Percentiles rank a stretch among this genome's conserved stretches.
Evolutionary conservation across 2,113 vertebrate genomes (phyloP).

Genomic region (Apteryx owenii): DNA sequence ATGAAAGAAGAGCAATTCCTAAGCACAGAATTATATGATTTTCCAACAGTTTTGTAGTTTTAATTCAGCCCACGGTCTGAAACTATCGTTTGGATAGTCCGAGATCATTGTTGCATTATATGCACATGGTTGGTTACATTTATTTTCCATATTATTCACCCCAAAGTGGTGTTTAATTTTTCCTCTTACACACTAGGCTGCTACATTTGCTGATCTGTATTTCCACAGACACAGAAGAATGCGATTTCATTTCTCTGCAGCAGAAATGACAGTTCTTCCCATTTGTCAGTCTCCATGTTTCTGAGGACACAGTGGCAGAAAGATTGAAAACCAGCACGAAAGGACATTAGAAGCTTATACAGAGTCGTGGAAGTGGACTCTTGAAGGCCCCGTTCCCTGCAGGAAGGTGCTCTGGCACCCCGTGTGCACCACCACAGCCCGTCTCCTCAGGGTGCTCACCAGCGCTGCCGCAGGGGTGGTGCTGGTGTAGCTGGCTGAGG

Average conservation of each 20-base stretch:
- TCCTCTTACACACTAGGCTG: background rate
- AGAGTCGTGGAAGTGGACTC: background rate
- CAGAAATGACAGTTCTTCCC: fast-evolving
- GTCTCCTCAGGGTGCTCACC: fast-evolving
- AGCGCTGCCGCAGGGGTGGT: background rate
- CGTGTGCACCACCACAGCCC: background rate
- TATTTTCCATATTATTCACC: background rate
- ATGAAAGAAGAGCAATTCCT: background rate
- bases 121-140: background rate
- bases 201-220: background rate
- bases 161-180: background rate
- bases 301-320: background rate
- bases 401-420: fast-evolving
- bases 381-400: fast-evolving
- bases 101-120: background rate
- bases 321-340: background rate
- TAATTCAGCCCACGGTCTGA: background rate
- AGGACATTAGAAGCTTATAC: background rate
- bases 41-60: background rate
- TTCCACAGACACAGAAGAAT: background rate
- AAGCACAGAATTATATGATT: background rate
- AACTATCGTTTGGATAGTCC: background rate
- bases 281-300: background rate
- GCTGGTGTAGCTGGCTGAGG: background rate
- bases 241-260: background rate